phyloP scores from a whole-genome alignment of 2,888 invertebrate genomes.

The Cheilosia urbana region DNA sequence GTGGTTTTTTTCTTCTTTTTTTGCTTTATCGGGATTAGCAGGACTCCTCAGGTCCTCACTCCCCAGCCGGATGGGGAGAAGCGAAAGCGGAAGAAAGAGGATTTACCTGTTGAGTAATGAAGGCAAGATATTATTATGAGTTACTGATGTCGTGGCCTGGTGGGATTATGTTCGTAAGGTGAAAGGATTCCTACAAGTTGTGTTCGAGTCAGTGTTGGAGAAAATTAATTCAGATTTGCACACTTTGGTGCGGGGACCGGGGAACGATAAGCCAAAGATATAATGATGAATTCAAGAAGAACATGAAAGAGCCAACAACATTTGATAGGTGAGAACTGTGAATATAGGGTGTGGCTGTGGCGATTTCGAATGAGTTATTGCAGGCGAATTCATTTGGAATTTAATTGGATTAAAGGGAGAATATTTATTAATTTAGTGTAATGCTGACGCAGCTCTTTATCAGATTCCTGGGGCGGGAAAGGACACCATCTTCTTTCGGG shows the following conservation, averaged over 20 bases:
- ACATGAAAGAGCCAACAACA: background rate
- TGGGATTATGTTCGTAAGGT: constrained; percentile 33
- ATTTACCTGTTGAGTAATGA: constrained; percentile 67
- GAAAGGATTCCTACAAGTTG: constrained; percentile 40
- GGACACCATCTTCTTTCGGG: background rate
- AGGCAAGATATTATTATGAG: constrained; percentile 68
- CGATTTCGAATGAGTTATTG: constrained; percentile 48
- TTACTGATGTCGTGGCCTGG: constrained; percentile 55
- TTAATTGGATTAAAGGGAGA: constrained; percentile 46
- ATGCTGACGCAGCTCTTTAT: background rate
- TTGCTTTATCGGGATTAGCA: constrained; percentile 43
- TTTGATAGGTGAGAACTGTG: background rate
- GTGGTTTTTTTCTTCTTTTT: constrained; percentile 43
- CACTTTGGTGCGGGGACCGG: constrained; percentile 52
- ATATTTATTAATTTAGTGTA: constrained; percentile 19
- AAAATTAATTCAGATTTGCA: constrained; percentile 72
- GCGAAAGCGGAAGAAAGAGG: background rate
- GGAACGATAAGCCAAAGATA: constrained; percentile 56
- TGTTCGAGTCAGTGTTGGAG: constrained; percentile 45
- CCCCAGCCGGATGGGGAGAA: background rate
- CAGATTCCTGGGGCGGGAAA: background rate
- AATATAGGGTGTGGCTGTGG: constrained; percentile 49
- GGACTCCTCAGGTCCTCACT: background rate
- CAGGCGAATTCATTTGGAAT: constrained; percentile 42
- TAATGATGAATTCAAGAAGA: constrained; percentile 15